phyloP scores from a whole-genome alignment of 2,888 invertebrate genomes.

The Suillia variegata region DNA sequence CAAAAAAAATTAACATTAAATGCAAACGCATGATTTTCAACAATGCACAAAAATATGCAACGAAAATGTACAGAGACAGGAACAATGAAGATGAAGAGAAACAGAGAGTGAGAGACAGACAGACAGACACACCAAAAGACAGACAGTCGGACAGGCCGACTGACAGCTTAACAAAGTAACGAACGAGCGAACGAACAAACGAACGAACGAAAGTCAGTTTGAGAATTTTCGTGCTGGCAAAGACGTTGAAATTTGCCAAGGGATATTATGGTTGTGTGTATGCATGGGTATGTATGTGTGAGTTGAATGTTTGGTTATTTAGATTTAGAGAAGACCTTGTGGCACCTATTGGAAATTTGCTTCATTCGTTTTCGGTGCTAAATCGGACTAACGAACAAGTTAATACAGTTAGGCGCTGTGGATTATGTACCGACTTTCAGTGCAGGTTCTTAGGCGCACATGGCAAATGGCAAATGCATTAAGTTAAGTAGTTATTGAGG shows the following conservation, averaged over 20 bases:
- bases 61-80: neutral
- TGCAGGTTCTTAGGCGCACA: too few relatives aligned
- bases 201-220: too few relatives aligned
- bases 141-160: neutral
- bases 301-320: too few relatives aligned
- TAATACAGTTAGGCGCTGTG: neutral
- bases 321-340: too few relatives aligned
- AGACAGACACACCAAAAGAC: neutral
- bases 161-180: neutral
- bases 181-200: neutral
- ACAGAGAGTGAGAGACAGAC: neutral
- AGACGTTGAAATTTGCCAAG: too few relatives aligned
- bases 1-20: conserved; percentile 29
- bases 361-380: too few relatives aligned
- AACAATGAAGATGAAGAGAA: neutral
- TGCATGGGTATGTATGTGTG: too few relatives aligned
- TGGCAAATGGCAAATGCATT: too few relatives aligned
- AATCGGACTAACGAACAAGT: conserved; percentile 3
- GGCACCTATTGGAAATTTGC: too few relatives aligned
- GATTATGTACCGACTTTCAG: neutral
- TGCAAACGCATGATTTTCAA: conserved; percentile 28
- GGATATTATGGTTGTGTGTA: too few relatives aligned
- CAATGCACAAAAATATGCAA: conserved; percentile 11
- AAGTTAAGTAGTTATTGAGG: too few relatives aligned
- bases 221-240: too few relatives aligned